Base-by-base conservation (phyloP, 1,140 invertebrate genomes). In the Neodiprion pinetum region DNA sequence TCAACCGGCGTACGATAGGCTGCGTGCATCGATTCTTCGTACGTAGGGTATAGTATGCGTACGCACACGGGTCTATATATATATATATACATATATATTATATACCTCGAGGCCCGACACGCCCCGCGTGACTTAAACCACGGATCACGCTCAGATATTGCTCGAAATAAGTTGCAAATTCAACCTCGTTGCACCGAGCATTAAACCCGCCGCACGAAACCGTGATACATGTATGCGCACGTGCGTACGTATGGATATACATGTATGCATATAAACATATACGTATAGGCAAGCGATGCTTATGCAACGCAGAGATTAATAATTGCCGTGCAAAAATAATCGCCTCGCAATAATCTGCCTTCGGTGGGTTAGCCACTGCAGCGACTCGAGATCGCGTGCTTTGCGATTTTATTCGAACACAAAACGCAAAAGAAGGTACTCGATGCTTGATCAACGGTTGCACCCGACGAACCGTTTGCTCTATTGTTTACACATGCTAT, bases 241-340 rank as follows among this genome's bases (percentile, higher is more conserved):
- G n/a, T 61, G n/a, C 4, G 28, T 40, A 40, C 5, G 28, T 40
- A 40, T 40, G 5, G 1, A 40, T 40, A 40, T 5, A 40, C 28
- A 40, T 40, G 28, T 40, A 40, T 40, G 0, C 53, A 61, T 17
- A 17, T 4, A 61, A 9, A n/a, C 1, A 10, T 53, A 17, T 61
- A 61, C n/a, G 4, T 61, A 61, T 14, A 61, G 4, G 5, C 28
- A 40, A 40, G 28, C 28, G 28, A 40, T 40, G 28, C 28, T 40
- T 40, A 40, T 40, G 28, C 5, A 40, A 40, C 28, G 53, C 53
- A 61, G 53, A 61, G 53, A 61, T 61, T 61, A 61, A 61, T 61
- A 61, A 61, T 61, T 61, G 53, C 53, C 53, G 53, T 61, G 53
- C 53, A 61, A 61, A 61, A 61, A 61, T 61, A 61, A 61, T 61